Base-by-base conservation (phyloP, 2,113 vertebrate species). In the Lichenostomus cassidix region DNA sequence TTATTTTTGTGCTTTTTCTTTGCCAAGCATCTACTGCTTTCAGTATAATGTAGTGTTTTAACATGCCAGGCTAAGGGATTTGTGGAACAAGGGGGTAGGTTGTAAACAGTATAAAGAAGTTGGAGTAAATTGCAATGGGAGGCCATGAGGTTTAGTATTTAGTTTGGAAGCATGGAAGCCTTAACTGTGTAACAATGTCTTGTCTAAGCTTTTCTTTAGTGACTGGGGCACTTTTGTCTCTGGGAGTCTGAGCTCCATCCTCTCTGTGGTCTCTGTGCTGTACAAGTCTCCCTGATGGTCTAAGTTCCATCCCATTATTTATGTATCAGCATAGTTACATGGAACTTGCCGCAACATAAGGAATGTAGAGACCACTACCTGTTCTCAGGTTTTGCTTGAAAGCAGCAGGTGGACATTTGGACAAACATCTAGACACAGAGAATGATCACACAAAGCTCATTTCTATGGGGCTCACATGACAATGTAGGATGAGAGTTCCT, bases 381-480 rank as follows among this genome's bases (percentile, higher is more conserved):
- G 50, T 50, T 15, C 42, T 37, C 18, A 71, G 15, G 25, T 46
- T 65, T 92, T 70, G 35, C 55, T 35, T 89, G 60, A 71, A 77
- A 83, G 47, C 37, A 77, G 33, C 22, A 65, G 16, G 23, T 49
- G 35, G 18, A 28, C 39, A 21, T 65, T 83, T 28, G 88, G 65
- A 28, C 4, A 65, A 73, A 47, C 21, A 23, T 20, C 18, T 78
- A 21, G 79, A 67, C 15, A 46, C 20, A 50, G 44, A 35, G 39
- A 56, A 44, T 1, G 4, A 62, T 53, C 37, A 65, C 10, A 10
- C 22, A 41, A 58, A 9, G 13, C 7, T 64, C 0, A 0, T 68
- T 76, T 53, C 28, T 11, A 9, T 0, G 0, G 28, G 37, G 10
- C 12, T 71, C 56, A 23, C 11, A 44, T 29, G 11, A 53, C 77